Conservation (phyloP, 2,797 vertebrate species). For the Chloroceryle inda region DNA sequence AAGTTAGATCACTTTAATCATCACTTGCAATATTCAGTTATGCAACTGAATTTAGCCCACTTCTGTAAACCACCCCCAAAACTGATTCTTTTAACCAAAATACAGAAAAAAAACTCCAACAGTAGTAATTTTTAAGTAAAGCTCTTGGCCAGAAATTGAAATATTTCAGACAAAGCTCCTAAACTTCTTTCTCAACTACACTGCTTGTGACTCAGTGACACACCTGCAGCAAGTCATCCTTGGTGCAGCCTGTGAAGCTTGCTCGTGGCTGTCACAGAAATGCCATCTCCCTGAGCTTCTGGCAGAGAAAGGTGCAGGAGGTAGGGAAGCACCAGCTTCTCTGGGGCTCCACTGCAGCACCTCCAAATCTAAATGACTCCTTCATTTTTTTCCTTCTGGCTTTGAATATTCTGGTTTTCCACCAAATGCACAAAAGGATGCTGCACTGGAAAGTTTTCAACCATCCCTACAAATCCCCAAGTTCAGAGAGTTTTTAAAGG, state of each 20-base stretch:
- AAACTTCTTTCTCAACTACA: neutral
- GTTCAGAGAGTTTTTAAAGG: constrained; percentile 23
- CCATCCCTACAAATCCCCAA: neutral
- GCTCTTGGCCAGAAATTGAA: neutral
- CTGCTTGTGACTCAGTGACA: accelerated
- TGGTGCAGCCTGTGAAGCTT: neutral
- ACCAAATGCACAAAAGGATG: neutral
- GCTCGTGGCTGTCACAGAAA: accelerated
- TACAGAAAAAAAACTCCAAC: neutral
- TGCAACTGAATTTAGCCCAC: neutral
- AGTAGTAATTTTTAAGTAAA: neutral
- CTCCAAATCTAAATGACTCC: neutral
- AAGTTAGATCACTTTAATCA: neutral
- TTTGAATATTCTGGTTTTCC: neutral
- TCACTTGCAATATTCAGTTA: neutral
- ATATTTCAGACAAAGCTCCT: neutral
- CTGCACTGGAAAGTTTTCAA: neutral
- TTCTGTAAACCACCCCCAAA: neutral
- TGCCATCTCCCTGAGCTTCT: neutral
- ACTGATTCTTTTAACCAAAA: neutral
- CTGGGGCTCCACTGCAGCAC: neutral
- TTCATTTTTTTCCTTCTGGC: neutral
- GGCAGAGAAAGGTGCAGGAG: neutral
- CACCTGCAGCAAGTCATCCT: neutral
- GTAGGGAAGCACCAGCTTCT: neutral